These are phyloP conservation scores for Pelochelys cantorii DNA, from an alignment of 2,797 vertebrate genomes.

Conservation along the genomic window DNA sequence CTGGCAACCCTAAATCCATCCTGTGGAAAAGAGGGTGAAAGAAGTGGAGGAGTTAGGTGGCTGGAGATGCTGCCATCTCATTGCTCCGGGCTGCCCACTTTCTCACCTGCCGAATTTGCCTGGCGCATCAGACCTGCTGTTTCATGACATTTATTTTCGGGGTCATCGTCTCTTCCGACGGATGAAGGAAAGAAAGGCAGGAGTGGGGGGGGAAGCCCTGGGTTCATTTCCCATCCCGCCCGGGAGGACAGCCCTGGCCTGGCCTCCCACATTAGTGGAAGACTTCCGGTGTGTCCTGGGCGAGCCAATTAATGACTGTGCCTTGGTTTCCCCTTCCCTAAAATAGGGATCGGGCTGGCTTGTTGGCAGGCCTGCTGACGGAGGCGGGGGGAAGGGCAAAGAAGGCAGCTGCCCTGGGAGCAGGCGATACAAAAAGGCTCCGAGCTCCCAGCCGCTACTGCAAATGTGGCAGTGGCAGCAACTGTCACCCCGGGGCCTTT, in stretches of 20 bases:
- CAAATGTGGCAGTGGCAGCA: too few relatives aligned
- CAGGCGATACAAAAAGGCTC: too few relatives aligned
- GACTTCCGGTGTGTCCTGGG: not conserved
- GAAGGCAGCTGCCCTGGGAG: too few relatives aligned
- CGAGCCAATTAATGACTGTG: not conserved
- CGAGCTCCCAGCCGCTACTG: too few relatives aligned
- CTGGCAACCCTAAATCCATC: not conserved
- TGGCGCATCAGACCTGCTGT: not conserved
- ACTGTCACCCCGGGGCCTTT: too few relatives aligned
- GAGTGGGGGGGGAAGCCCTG: not conserved
- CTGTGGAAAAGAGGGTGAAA: not conserved
- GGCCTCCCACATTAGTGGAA: too few relatives aligned
- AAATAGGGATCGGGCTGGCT: not conserved
- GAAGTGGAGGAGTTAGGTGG: not conserved
- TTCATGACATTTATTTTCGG: not conserved
- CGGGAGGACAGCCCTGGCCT: not conserved
- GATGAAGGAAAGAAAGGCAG: not conserved
- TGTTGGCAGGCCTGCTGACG: too few relatives aligned
- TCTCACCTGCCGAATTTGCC: not conserved
- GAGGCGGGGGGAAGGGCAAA: too few relatives aligned
- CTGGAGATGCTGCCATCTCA: not conserved
- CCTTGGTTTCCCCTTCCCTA: not conserved
- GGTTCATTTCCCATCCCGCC: not conserved
- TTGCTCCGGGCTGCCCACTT: fast-evolving
- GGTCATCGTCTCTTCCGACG: not conserved